Conservation (phyloP, 2,888 invertebrate species). For the Nemurella pictetii region DNA sequence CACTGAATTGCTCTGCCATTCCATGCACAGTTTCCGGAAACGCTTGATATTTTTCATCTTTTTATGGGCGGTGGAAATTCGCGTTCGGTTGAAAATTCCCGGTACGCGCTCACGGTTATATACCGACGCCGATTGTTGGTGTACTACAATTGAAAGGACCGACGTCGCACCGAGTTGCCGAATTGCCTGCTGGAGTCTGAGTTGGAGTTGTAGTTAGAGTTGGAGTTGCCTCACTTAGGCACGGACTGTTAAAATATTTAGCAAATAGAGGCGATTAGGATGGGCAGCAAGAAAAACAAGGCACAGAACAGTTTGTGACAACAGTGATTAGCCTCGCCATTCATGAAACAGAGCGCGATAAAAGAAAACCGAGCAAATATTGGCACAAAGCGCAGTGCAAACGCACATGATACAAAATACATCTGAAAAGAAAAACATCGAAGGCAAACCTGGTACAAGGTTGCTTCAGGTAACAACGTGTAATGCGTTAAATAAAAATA, state of each 20-base stretch:
- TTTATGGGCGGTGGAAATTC: neutral
- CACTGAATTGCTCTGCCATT: neutral
- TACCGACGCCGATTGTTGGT: too few relatives aligned
- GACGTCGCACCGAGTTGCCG: too few relatives aligned
- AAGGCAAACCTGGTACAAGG: neutral
- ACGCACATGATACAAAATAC: constrained; percentile 2
- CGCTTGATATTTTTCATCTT: neutral
- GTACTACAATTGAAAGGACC: too few relatives aligned
- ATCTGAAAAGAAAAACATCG: neutral
- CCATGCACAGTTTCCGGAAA: neutral
- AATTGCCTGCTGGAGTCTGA: too few relatives aligned
- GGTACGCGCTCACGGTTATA: too few relatives aligned
- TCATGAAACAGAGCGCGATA: neutral
- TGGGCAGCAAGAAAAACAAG: neutral
- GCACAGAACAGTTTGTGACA: neutral
- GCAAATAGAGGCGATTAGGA: constrained; percentile 11
- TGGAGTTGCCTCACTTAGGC: too few relatives aligned
- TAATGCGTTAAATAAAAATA: neutral
- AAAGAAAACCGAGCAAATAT: constrained; percentile 7
- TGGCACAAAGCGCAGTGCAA: neutral
- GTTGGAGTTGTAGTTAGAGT: too few relatives aligned
- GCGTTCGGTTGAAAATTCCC: too few relatives aligned
- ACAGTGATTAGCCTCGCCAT: neutral
- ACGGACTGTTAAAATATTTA: neutral
- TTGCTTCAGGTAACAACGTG: neutral